Base-by-base conservation (phyloP, 2,113 vertebrate genomes). In the Polypterus senegalus region DNA sequence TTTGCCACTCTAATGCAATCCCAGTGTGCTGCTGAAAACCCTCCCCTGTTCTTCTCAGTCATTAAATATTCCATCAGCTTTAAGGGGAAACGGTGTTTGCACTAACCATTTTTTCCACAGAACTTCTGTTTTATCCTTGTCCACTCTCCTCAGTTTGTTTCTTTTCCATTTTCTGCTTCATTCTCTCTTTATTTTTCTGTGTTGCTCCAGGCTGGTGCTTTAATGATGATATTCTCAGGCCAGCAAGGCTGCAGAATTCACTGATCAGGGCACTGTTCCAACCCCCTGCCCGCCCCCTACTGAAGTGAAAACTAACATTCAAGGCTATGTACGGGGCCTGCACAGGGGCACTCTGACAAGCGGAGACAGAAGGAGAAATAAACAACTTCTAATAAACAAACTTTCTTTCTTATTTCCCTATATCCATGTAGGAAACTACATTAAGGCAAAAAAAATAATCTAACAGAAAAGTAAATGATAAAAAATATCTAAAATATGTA, bases 71-170 rank as follows among this genome's bases (percentile, higher is more conserved):
- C 27, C 27, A 27, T 27, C 27, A 27, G 27, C 27, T 27, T 27
- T 27, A 27, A 27, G 27, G 27, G 27, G 27, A 27, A 27, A 27
- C 27, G 2, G 27, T 51, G 53, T 52, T 53, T 43, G 1, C 48
- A 65, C 74, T 77, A 66, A 83, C 83, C 83, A 83, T 84, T 60
- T 4, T 73, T 64, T 59, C 7, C 63, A 54, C n/a, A 61, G 59
- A 54, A 47, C 58, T 49, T 67, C 64, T 68, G 47, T 48, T 9
- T 52, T 52, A 49, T 59, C 27, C 9, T 70, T 43, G 57, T 43
- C 47, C 47, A 61, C 61, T 61, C 52, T 63, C 68, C 67, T 63
- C 8, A 63, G 45, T 60, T 59, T 63, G 9, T 61, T 60, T 77
- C 83, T 81, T 68, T 66, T 74, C 60, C 61, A 63, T 56, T 66